Evolutionary conservation across 2,888 invertebrate genomes (phyloP), one percentile per base, ranked within the genome.

Genomic region (Nematopogon swammerdamellus): DNA sequence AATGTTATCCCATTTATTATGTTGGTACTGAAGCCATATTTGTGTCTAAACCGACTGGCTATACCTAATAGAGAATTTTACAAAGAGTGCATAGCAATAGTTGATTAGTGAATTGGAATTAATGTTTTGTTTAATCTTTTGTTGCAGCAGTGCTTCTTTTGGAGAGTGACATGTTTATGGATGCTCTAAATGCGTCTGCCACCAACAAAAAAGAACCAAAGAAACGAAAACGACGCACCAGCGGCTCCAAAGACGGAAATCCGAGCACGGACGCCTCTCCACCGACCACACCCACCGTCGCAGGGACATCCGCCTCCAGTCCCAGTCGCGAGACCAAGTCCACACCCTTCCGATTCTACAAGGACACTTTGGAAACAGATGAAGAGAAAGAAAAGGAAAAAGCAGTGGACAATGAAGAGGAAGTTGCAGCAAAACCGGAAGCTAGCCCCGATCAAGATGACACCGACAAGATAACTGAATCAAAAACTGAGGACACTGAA

Each of bases 81-180:
- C n/a, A n/a, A n/a, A n/a, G n/a, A n/a, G n/a, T n/a, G n/a, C n/a
- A n/a, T n/a, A n/a, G n/a, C n/a, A n/a, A n/a, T n/a, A n/a, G n/a
- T n/a, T n/a, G n/a, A n/a, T n/a, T n/a, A n/a, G n/a, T n/a, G n/a
- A n/a, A n/a, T n/a, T n/a, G n/a, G n/a, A n/a, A 25, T 25, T 25
- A 6, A 25, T 25, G 25, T 25, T 25, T 25, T 47, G 6, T 10
- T 46, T 51, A 57, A 60, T 58, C 55, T 59, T 63, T 74, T 75
- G 64, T 73, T 82, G 56, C 82, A 89, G 91, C 90, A 49, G 82
- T 85, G 71, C 72, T 89, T 57, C 71, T 96, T 46, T 88, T 92
- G 64, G 97, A 97, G 68, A 95, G 95, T 63, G 92, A 92, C 61
- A 88, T 94, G 72, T 97, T 97, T 66, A 95, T 95, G 88, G 95